Evolutionary conservation across 2,888 invertebrate species (phyloP).

Genomic region (Euzetes globulus): DNA sequence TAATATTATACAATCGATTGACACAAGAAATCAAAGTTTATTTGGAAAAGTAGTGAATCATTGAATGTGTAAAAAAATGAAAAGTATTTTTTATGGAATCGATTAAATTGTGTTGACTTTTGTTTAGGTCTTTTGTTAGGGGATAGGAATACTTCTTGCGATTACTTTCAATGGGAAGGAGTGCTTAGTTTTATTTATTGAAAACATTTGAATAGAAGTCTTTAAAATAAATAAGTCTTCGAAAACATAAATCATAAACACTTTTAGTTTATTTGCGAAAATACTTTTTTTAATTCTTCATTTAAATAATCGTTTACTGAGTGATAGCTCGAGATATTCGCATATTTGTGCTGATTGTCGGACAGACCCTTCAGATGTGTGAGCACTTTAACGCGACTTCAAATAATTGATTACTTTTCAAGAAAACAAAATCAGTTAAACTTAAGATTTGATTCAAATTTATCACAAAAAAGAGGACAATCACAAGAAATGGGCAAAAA

Average conservation of each 20-base stretch:
- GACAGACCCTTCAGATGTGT: not conserved
- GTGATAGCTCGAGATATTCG: not conserved
- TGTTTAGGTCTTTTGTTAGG: too few species aligned
- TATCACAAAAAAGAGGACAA: not conserved
- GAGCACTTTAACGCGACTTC: too few species aligned
- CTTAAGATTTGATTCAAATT: too few species aligned
- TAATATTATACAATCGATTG: too few species aligned
- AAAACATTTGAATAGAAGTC: not conserved
- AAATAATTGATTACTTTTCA: too few species aligned
- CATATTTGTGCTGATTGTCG: not conserved
- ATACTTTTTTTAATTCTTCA: not conserved
- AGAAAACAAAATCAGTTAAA: too few species aligned
- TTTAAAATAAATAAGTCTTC: not conserved
- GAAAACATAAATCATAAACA: not conserved
- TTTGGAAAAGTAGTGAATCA: not conserved
- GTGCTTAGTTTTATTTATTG: not conserved
- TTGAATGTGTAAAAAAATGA: too few species aligned
- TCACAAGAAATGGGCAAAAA: not conserved
- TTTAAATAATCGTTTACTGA: not conserved
- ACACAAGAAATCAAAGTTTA: too few species aligned
- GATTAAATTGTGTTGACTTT: not conserved
- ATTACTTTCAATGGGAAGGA: too few species aligned
- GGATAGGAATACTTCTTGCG: too few species aligned
- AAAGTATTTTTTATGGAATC: not conserved
- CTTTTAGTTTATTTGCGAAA: not conserved